Percentiles rank a stretch among this genome's conserved stretches.
Evolutionary conservation across 2,888 invertebrate genomes (phyloP).

Genomic region (Patella depressa): DNA sequence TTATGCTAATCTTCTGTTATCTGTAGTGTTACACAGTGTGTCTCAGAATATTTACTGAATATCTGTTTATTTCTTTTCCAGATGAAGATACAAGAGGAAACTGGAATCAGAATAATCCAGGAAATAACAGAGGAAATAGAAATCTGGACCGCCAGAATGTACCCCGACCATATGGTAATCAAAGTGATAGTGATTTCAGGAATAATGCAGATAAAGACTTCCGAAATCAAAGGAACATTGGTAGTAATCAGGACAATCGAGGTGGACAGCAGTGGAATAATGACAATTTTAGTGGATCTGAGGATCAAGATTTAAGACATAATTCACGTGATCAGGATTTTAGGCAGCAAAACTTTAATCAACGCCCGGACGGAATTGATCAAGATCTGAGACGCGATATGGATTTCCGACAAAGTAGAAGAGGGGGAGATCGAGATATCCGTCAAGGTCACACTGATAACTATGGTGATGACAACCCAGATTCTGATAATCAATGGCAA

Average conservation of each 20-base stretch:
- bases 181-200: slow-evolving; percentile 6
- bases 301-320: background rate
- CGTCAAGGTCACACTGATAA: slow-evolving; percentile 2
- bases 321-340: background rate
- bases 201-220: background rate
- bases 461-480: background rate
- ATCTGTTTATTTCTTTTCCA: background rate
- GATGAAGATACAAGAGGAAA: background rate
- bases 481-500: background rate
- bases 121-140: background rate
- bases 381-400: background rate
- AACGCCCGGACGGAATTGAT: background rate
- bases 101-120: background rate
- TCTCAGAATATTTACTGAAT: too few species aligned
- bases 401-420: background rate
- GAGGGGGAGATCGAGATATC: background rate
- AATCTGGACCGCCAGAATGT: background rate
- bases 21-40: too few species aligned
- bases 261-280: background rate
- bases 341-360: background rate
- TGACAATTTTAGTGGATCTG: slow-evolving; percentile 1
- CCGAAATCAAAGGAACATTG: background rate
- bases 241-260: background rate
- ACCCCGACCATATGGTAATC: background rate
- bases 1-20: too few species aligned